Base-by-base conservation (phyloP, 1,140 invertebrate genomes). In the Aphelinus atriplicis region DNA sequence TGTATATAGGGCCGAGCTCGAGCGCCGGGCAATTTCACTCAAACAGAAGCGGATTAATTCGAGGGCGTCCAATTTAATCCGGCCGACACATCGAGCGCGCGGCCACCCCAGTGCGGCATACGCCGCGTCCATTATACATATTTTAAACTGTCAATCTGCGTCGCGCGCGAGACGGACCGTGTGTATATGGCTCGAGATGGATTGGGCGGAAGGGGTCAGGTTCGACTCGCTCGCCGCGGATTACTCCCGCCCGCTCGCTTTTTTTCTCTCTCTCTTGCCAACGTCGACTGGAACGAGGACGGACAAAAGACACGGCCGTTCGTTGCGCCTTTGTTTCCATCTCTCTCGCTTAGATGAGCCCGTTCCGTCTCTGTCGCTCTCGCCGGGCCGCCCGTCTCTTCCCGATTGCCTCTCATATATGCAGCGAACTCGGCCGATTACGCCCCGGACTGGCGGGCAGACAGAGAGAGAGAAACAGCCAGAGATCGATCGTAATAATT, bases 21-120 rank as follows among this genome's bases (percentile, higher is more conserved):
- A 46, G 42, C 56, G 61, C 86, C 84, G 85, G 84, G 85, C 87
- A 87, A 88, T 88, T 88, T 88, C 86, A 86, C 85, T 88, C 86
- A 87, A 88, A 88, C 86, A 88, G 86, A 88, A 88, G 85, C 86
- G 86, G 86, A 88, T 88, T 88, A 88, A 88, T 88, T 87, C 83
- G 55, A 5, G 81, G 83, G 86, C 86, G 83, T 87, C 81, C 87
- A 86, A 88, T 88, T 88, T 87, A 87, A 87, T 88, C 86, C 85
- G 78, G 74, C 67, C 62, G 75, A 80, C 77, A 72, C 57, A 75
- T 70, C 64, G 42, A 10, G 51, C 43, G 55, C 47, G 62, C 4
- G 46, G 67, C 47, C 42, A 43, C 58, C 77, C 78, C 76, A 77
- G 78, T 79, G 26, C 26, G 26, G 26, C 26, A 80, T 78, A 76